Percentiles rank a stretch among this genome's conserved stretches.
phyloP scores from a whole-genome alignment of 2,888 invertebrate genomes.

The Noctuana brunneofusca region DNA sequence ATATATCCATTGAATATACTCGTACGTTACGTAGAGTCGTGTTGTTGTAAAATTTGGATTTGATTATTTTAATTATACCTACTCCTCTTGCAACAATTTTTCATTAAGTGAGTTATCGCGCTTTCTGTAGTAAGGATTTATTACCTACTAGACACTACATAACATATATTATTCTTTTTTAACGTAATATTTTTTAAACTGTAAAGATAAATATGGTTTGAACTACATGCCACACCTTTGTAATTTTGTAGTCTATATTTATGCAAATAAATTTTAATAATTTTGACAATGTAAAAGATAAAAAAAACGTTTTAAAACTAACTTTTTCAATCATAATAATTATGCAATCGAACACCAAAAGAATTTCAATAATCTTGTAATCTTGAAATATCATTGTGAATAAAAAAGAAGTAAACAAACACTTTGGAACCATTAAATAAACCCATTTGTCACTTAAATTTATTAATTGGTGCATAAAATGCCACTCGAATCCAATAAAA shows the following conservation, averaged over 20 bases:
- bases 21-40: too few species aligned
- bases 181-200: too few species aligned
- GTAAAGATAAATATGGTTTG: too few species aligned
- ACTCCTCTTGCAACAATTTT: too few species aligned
- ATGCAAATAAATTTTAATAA: too few species aligned
- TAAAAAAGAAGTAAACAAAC: slow-evolving; percentile 9
- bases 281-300: background rate
- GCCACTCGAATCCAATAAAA: slow-evolving; percentile 8
- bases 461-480: slow-evolving; percentile 10
- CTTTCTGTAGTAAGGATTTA: too few species aligned
- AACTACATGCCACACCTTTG: too few species aligned
- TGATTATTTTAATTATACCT: background rate
- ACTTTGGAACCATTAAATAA: slow-evolving; percentile 3
- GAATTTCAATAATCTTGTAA: slow-evolving; percentile 1
- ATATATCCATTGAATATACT: background rate
- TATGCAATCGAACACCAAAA: background rate
- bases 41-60: background rate
- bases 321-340: background rate
- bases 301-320: background rate
- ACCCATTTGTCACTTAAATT: slow-evolving; percentile 18
- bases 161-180: too few species aligned
- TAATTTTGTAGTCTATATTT: too few species aligned
- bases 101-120: too few species aligned
- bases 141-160: too few species aligned
- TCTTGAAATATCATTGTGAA: background rate